Conservation (phyloP, 1,140 invertebrate genomes). For the Ceratina calcarata region DNA sequence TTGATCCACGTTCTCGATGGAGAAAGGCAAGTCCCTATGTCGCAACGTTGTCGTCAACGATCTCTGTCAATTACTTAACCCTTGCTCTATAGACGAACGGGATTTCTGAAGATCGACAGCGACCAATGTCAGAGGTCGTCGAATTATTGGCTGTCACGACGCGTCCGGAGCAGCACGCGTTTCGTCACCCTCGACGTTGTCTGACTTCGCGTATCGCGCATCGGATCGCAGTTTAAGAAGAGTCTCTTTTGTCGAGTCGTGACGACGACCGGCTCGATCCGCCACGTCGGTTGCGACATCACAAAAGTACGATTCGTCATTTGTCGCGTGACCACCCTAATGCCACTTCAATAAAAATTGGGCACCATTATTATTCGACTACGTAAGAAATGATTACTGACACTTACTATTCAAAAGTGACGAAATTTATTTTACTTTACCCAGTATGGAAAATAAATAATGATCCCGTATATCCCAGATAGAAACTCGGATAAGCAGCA, state of each 20-base stretch:
- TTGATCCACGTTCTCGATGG: background rate
- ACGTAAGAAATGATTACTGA: too few relatives aligned
- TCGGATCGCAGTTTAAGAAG: conserved; percentile 44
- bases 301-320: conserved; percentile 29
- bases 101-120: conserved; percentile 21
- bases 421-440: too few relatives aligned
- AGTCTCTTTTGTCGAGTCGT: conserved; percentile 56
- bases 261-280: conserved; percentile 52
- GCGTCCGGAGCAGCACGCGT: conserved; percentile 48
- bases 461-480: too few relatives aligned
- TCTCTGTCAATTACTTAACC: conserved; percentile 33
- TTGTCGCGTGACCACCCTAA: background rate
- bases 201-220: conserved; percentile 3
- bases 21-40: background rate
- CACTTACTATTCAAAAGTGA: too few relatives aligned
- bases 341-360: too few relatives aligned
- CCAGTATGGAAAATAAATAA: too few relatives aligned
- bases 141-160: conserved; percentile 54
- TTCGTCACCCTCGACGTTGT: conserved; percentile 56
- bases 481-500: too few relatives aligned
- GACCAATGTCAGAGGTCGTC: conserved; percentile 53
- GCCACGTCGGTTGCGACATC: conserved; percentile 48
- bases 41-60: background rate
- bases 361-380: too few relatives aligned
- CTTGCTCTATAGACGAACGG: background rate